These are phyloP conservation scores for Mus spretus DNA, from an alignment of 2,797 vertebrate species.

Conservation along the genomic window DNA sequence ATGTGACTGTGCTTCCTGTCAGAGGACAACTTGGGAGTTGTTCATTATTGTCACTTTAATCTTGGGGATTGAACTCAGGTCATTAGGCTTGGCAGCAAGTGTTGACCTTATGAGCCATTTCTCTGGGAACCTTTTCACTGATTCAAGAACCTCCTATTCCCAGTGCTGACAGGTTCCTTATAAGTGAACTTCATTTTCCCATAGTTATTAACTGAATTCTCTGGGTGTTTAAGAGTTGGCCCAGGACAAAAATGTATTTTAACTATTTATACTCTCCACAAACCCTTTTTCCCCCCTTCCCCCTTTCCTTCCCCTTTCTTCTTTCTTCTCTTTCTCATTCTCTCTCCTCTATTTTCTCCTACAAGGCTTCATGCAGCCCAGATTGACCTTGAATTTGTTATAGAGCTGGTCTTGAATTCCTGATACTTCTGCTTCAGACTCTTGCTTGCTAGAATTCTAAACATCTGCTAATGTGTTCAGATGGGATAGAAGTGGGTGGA, in stretches of 20 bases:
- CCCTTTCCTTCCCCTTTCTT: too few relatives aligned
- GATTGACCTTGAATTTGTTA: neutral
- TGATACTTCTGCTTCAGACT: neutral
- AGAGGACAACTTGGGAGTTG: neutral
- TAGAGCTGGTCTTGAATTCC: neutral
- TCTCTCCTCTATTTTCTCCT: neutral
- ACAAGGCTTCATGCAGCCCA: neutral
- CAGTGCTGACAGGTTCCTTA: slow-evolving; percentile 11
- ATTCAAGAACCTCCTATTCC: slow-evolving; percentile 3
- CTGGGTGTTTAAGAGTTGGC: neutral
- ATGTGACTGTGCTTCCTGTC: neutral
- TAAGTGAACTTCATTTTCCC: slow-evolving; percentile 38
- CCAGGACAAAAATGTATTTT: slow-evolving; percentile 39
- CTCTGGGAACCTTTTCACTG: slow-evolving; percentile 10
- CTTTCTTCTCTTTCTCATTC: neutral
- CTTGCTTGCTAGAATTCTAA: neutral
- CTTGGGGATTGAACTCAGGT: neutral
- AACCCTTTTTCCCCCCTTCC: neutral
- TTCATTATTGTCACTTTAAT: neutral
- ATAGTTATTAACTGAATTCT: slow-evolving; percentile 60
- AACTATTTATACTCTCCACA: neutral
- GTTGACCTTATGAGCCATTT: neutral
- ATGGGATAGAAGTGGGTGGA: slow-evolving; percentile 20
- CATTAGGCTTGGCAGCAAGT: neutral
- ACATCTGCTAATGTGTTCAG: neutral